Conservation (phyloP, 2,113 vertebrate species). For the Notothenia rossii region DNA sequence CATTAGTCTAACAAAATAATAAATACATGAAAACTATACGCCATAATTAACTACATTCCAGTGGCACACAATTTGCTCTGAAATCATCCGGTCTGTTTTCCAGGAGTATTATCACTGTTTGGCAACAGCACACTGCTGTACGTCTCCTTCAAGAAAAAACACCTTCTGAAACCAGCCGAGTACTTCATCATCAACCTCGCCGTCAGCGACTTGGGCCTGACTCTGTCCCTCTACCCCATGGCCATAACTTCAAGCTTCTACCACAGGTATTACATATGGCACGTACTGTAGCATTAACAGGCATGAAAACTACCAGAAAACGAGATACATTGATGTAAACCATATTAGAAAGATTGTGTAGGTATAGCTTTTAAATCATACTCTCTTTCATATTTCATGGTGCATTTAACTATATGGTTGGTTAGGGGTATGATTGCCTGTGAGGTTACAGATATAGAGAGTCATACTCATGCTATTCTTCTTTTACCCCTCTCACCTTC, state of each 20-base stretch:
- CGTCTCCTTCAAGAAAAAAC: conserved; percentile 85
- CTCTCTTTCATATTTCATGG: conserved; percentile 14
- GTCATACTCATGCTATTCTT: conserved; percentile 6
- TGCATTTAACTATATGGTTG: conserved; percentile 29
- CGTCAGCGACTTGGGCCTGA: conserved; percentile 87
- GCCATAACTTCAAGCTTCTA: conserved; percentile 86
- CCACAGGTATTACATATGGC: conserved; percentile 81
- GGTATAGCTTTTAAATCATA: neutral
- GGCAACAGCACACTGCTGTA: conserved; percentile 85
- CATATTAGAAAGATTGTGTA: neutral
- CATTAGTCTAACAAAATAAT: no score
- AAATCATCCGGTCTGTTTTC: conserved; percentile 17
- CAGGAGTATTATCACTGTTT: conserved; percentile 85
- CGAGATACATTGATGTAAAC: neutral
- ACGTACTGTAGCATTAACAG: neutral
- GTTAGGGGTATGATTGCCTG: conserved; percentile 20
- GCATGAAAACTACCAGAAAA: neutral
- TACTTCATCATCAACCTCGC: conserved; percentile 88
- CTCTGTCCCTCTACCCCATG: conserved; percentile 86
- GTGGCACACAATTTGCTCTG: neutral
- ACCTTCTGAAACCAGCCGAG: conserved; percentile 86
- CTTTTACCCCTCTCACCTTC: conserved; percentile 14
- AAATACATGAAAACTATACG: no score
- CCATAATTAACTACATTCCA: neutral
- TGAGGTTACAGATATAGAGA: conserved; percentile 13